Evolutionary conservation across 2,113 vertebrate genomes (phyloP).

Genomic region (Drymodes brunneopygia): DNA sequence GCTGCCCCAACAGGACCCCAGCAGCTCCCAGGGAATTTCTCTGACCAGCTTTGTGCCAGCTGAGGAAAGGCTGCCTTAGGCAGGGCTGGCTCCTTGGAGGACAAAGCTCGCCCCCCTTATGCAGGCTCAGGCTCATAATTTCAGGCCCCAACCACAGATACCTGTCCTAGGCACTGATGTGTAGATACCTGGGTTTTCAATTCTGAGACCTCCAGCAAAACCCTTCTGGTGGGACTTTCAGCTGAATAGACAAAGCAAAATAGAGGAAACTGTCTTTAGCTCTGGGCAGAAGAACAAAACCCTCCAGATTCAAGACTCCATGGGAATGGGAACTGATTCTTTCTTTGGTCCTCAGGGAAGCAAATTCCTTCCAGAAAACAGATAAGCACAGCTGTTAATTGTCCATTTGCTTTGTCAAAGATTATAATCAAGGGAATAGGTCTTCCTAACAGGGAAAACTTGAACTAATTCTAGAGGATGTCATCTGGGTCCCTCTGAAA

Average conservation of each 20-base stretch:
- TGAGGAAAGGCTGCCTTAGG: neutral
- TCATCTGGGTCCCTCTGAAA: neutral
- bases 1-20: neutral
- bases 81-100: neutral
- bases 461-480: neutral
- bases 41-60: neutral
- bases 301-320: neutral
- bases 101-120: neutral
- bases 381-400: neutral
- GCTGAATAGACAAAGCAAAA: neutral
- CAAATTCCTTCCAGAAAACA: neutral
- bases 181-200: neutral
- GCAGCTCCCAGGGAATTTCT: neutral
- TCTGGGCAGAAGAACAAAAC: neutral
- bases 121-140: neutral
- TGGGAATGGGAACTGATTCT: neutral
- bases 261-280: neutral
- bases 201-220: neutral
- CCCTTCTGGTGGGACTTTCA: neutral
- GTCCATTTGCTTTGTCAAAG: neutral
- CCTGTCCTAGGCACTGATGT: fast-evolving
- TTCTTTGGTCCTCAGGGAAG: neutral
- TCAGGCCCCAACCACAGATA: neutral
- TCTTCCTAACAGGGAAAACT: neutral
- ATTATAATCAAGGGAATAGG: neutral